Percentiles rank a stretch among this genome's conserved stretches.
phyloP scores from a whole-genome alignment of 1,140 invertebrate species.

The Drosophila albomicans region DNA sequence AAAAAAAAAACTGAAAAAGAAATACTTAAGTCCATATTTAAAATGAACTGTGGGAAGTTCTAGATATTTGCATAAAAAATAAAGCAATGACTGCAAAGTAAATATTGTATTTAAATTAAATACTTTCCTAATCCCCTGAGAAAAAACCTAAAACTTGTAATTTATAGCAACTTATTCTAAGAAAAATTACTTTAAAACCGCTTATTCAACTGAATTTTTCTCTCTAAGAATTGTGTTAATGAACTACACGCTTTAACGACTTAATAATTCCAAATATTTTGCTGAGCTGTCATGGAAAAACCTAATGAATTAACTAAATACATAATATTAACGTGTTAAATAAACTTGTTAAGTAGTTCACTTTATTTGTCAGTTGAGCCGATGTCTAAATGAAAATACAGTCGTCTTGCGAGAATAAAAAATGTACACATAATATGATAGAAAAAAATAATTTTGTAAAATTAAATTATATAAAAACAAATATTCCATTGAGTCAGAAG shows the following conservation, averaged over 20 bases:
- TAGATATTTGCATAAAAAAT: too few relatives aligned
- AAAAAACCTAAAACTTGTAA: too few relatives aligned
- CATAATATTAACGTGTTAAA: slow-evolving; percentile 27
- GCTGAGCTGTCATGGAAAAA: slow-evolving; percentile 29
- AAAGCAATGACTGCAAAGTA: too few relatives aligned
- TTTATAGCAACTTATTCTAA: too few relatives aligned
- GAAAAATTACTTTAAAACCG: background rate
- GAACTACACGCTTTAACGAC: slow-evolving; percentile 2
- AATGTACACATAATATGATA: background rate
- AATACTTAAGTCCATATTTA: too few relatives aligned
- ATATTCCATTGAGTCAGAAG: background rate
- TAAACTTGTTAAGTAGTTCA: slow-evolving; percentile 26
- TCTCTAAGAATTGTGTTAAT: background rate
- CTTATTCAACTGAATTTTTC: background rate
- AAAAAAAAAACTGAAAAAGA: too few relatives aligned
- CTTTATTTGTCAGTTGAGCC: slow-evolving; percentile 8
- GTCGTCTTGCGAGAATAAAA: background rate
- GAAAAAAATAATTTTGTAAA: background rate
- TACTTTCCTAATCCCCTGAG: too few relatives aligned
- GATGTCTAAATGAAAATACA: slow-evolving; percentile 25
- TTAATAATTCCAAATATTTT: slow-evolving; percentile 2
- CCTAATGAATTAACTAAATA: slow-evolving; percentile 10
- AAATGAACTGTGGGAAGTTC: too few relatives aligned
- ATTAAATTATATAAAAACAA: background rate
- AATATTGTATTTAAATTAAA: too few relatives aligned